These are phyloP conservation scores for Channa maculata DNA, from an alignment of 2,113 vertebrate genomes.

Conservation along the genomic window DNA sequence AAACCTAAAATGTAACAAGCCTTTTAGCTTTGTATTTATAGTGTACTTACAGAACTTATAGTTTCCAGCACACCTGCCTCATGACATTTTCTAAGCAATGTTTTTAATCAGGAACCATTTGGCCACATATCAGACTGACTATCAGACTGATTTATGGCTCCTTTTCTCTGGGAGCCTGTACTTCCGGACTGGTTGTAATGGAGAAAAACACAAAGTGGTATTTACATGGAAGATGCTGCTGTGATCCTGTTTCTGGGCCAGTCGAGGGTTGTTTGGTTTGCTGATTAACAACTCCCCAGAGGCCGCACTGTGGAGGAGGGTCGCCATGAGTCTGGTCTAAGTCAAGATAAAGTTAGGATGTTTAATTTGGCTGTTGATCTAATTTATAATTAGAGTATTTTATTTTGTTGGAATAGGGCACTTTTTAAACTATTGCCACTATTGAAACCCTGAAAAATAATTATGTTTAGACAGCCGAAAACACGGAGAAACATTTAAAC, in stretches of 20 bases:
- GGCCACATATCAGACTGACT: slow-evolving; percentile 58
- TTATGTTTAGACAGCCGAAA: too few relatives aligned
- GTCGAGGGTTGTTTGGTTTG: slow-evolving; percentile 70
- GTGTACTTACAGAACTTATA: background rate
- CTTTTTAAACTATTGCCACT: too few relatives aligned
- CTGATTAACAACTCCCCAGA: slow-evolving; percentile 72
- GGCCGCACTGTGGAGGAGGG: slow-evolving; percentile 12
- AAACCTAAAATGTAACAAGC: background rate
- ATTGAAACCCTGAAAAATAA: too few relatives aligned
- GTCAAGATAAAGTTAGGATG: background rate
- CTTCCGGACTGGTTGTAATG: slow-evolving; percentile 50
- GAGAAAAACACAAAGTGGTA: slow-evolving; percentile 60
- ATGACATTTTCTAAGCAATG: slow-evolving; percentile 18
- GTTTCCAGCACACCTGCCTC: slow-evolving; percentile 1
- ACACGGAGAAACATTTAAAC: too few relatives aligned
- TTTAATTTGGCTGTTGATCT: background rate
- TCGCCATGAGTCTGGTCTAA: slow-evolving; percentile 32
- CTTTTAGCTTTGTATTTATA: background rate
- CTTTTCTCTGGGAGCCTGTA: slow-evolving; percentile 46
- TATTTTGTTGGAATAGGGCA: too few relatives aligned
- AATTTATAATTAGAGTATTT: too few relatives aligned
- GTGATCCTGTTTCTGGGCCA: slow-evolving; percentile 35
- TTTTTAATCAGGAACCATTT: slow-evolving; percentile 66
- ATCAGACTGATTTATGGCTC: slow-evolving; percentile 72
- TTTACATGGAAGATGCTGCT: slow-evolving; percentile 69